These are phyloP conservation scores for Entomobrya multifasciata DNA, from an alignment of 2,888 invertebrate species.

Conservation along the genomic window DNA sequence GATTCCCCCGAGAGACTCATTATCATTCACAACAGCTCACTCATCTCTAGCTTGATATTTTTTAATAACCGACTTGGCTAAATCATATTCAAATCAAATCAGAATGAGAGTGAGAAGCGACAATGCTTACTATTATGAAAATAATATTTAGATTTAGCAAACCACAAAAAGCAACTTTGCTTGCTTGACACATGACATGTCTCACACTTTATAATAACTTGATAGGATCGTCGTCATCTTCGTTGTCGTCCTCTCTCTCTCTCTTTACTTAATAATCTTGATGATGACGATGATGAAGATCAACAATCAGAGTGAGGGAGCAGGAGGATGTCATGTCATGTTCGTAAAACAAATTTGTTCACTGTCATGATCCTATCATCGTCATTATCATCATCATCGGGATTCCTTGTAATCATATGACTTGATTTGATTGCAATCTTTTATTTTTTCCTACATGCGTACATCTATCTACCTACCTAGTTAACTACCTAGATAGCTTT, in stretches of 20 bases:
- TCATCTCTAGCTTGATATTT: background rate
- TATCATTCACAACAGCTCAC: constrained; percentile 19
- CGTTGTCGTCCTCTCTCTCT: background rate
- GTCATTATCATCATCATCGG: constrained; percentile 5
- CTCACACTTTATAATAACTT: constrained; percentile 52
- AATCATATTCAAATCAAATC: constrained; percentile 23
- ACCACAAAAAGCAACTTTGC: constrained; percentile 29
- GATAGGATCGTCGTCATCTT: constrained; percentile 41
- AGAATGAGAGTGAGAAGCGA: background rate
- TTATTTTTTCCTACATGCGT: background rate
- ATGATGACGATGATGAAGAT: constrained; percentile 22
- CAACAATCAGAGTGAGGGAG: constrained; percentile 10
- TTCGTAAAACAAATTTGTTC: constrained; percentile 57
- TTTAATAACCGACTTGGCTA: background rate
- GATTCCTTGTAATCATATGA: background rate
- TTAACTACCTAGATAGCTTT: too few relatives aligned
- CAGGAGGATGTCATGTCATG: constrained; percentile 44
- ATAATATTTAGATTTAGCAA: constrained; percentile 4
- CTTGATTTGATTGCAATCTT: constrained; percentile 17
- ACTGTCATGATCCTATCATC: constrained; percentile 58
- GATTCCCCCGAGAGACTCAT: constrained; percentile 25
- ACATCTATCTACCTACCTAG: too few relatives aligned
- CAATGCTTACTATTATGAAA: too few relatives aligned
- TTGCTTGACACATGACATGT: constrained; percentile 45
- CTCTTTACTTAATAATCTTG: too few relatives aligned